Conservation (phyloP, 2,888 invertebrate species). For the Galeopsomyia nigrocyanea region DNA sequence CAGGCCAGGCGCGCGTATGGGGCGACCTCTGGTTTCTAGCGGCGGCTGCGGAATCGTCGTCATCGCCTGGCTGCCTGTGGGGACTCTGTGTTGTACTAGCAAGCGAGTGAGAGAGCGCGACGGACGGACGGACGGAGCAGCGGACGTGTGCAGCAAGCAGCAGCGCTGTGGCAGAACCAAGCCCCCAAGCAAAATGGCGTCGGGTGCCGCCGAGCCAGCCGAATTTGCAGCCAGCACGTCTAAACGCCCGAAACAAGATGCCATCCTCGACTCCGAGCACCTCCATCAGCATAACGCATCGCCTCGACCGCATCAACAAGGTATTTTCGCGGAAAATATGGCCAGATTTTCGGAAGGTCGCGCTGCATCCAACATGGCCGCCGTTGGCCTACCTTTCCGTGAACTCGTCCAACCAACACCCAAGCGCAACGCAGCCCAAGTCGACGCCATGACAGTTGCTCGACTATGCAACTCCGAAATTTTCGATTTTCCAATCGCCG, state of each 20-base stretch:
- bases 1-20: too few species aligned
- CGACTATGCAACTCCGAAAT: conserved; percentile 15
- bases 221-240: neutral
- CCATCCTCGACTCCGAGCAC: conserved; percentile 54
- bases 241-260: neutral
- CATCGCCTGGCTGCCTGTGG: neutral
- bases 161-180: conserved; percentile 65
- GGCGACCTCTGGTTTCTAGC: too few species aligned
- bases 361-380: conserved; percentile 63
- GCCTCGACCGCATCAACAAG: conserved; percentile 58
- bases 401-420: conserved; percentile 34
- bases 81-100: conserved; percentile 1
- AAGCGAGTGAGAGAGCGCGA: neutral
- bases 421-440: conserved; percentile 47
- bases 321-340: conserved; percentile 61
- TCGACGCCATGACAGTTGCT: conserved; percentile 59
- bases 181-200: conserved; percentile 51
- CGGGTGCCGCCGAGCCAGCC: conserved; percentile 15
- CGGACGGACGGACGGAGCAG: conserved; percentile 1
- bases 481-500: conserved; percentile 28
- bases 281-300: conserved; percentile 54
- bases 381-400: conserved; percentile 27
- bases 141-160: conserved; percentile 4
- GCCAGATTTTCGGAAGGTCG: conserved; percentile 49
- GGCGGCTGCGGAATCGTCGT: neutral